Evolutionary conservation across 2,113 vertebrate species (phyloP).

Genomic region (Spea multiplicata): DNA sequence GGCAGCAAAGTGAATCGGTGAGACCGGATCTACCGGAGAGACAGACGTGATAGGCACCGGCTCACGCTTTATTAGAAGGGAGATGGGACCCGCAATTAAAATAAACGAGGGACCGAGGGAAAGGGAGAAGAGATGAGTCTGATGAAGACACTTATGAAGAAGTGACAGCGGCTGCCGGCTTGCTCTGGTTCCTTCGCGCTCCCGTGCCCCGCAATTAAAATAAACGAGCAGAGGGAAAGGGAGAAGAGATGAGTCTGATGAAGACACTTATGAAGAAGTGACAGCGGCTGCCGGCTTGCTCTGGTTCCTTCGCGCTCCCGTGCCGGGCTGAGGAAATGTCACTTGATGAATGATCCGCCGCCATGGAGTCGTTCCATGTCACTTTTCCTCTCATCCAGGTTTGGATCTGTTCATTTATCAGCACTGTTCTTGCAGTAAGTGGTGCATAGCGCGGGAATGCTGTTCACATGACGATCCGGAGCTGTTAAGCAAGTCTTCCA

Average conservation of each 20-base stretch:
- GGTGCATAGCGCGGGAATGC: neutral
- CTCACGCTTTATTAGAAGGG: neutral
- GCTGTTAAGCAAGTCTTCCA: neutral
- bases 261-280: constrained; percentile 3
- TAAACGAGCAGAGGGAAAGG: neutral
- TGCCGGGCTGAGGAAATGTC: constrained; percentile 4
- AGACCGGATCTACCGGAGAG: too few species aligned
- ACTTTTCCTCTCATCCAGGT: constrained; percentile 8
- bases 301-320: neutral
- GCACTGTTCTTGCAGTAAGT: constrained; percentile 6
- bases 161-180: neutral
- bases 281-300: neutral
- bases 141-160: constrained; percentile 10
- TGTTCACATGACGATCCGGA: neutral
- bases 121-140: neutral
- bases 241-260: neutral
- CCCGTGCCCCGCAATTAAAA: neutral
- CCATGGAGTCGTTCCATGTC: constrained; percentile 8
- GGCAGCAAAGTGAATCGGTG: too few species aligned
- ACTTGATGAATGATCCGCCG: constrained; percentile 13
- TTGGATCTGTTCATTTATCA: constrained; percentile 15
- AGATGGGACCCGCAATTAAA: neutral
- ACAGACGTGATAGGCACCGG: too few species aligned
- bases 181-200: neutral
- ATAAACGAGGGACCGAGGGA: neutral